Percentiles rank a stretch among this genome's conserved stretches.
phyloP scores from a whole-genome alignment of 2,888 invertebrate species.

The Ichneumoninae sp. region DNA sequence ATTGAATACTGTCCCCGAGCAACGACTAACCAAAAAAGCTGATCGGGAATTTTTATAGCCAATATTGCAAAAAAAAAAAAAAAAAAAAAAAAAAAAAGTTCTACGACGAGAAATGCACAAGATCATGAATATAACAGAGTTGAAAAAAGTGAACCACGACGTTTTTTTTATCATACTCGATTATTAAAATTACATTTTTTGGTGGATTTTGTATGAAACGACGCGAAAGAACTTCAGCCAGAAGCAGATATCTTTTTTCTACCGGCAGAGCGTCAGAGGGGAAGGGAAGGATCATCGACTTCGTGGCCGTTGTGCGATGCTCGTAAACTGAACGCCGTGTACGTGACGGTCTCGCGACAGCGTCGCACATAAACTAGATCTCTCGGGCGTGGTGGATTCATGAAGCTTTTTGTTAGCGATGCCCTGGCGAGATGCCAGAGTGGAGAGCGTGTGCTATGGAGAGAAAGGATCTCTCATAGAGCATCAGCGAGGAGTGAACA shows the following conservation, averaged over 20 bases:
- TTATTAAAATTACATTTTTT: not conserved
- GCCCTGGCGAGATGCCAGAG: constrained; percentile 60
- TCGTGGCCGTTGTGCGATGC: constrained; percentile 42
- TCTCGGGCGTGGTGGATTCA: constrained; percentile 60
- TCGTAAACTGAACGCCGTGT: constrained; percentile 67
- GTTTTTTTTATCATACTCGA: not conserved
- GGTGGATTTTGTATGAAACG: not conserved
- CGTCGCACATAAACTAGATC: constrained; percentile 63
- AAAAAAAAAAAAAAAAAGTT: no score
- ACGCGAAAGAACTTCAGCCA: not conserved
- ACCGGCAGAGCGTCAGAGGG: not conserved
- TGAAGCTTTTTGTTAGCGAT: constrained; percentile 47
- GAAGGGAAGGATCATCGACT: constrained; percentile 3
- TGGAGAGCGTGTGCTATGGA: constrained; percentile 7
- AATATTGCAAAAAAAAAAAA: no score
- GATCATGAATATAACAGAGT: no score
- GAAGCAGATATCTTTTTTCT: not conserved
- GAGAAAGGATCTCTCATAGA: constrained; percentile 40
- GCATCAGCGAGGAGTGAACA: constrained; percentile 25
- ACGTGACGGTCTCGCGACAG: constrained; percentile 64
- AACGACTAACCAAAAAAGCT: no score
- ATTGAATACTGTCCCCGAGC: no score
- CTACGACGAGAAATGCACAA: no score
- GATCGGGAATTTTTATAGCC: no score
- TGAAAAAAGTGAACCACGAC: no score